Evolutionary conservation across 2,797 vertebrate genomes (phyloP).

Genomic region (Spea hammondii): DNA sequence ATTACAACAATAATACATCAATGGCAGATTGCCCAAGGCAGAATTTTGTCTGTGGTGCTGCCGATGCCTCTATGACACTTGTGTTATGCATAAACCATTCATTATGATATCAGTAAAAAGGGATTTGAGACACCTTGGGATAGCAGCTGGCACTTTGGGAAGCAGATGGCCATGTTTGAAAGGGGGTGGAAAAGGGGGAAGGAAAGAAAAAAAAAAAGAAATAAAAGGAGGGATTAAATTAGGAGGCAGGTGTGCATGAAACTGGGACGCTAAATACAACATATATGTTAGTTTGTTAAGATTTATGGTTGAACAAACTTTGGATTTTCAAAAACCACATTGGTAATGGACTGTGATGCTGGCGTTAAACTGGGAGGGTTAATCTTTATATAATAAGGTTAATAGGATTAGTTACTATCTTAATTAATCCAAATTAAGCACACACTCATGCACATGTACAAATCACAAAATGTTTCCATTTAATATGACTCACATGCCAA

Average conservation of each 20-base stretch:
- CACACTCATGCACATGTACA: not conserved
- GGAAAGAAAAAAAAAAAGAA: slow-evolving; percentile 23
- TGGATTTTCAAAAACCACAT: not conserved
- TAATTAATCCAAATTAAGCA: not conserved
- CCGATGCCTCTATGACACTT: slow-evolving; percentile 17
- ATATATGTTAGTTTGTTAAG: slow-evolving; percentile 2
- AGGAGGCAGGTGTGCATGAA: slow-evolving; percentile 44
- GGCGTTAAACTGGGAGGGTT: not conserved
- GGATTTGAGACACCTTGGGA: slow-evolving; percentile 36
- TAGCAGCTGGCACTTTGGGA: slow-evolving; percentile 40
- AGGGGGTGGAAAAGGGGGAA: slow-evolving; percentile 8
- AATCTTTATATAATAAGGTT: not conserved
- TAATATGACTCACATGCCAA: too few relatives aligned
- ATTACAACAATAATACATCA: not conserved
- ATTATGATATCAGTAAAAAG: slow-evolving; percentile 39
- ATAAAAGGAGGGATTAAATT: slow-evolving; percentile 21
- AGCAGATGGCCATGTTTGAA: slow-evolving; percentile 47
- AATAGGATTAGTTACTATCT: slow-evolving; percentile 12
- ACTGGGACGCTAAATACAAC: slow-evolving; percentile 27
- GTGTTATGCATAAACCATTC: slow-evolving; percentile 8
- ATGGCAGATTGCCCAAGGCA: not conserved
- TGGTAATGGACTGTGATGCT: not conserved
- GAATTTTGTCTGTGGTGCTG: slow-evolving; percentile 16
- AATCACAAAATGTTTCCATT: too few relatives aligned
- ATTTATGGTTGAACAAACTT: slow-evolving; percentile 16